These are phyloP conservation scores for Adelges cooleyi DNA, from an alignment of 1,140 invertebrate genomes.

Conservation along the genomic window DNA sequence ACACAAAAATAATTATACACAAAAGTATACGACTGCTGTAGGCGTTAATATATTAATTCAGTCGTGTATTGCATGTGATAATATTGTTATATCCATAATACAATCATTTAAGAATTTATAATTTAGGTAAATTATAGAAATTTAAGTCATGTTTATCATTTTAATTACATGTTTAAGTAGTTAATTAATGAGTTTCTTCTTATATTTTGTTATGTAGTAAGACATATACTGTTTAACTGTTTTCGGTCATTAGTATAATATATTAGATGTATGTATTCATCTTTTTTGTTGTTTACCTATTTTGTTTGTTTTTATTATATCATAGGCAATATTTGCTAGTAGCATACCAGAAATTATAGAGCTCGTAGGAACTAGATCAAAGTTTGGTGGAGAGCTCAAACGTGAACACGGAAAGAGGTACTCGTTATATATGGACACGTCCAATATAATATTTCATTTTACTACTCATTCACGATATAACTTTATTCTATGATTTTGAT, in stretches of 20 bases:
- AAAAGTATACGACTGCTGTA: background rate
- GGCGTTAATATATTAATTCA: background rate
- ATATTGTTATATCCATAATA: too few relatives aligned
- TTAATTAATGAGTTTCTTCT: background rate
- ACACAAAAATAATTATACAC: too few relatives aligned
- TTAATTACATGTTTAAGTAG: too few relatives aligned
- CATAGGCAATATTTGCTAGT: constrained; percentile 93
- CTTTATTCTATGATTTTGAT: too few relatives aligned
- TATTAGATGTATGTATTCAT: background rate
- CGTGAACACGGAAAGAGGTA: constrained; percentile 97
- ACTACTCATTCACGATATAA: too few relatives aligned
- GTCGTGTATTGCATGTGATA: too few relatives aligned
- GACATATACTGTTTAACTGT: background rate
- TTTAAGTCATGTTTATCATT: too few relatives aligned
- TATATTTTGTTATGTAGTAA: background rate
- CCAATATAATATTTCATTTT: too few relatives aligned
- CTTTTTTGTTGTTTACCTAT: background rate
- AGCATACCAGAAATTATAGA: constrained; percentile 98
- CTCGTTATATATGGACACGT: too few relatives aligned
- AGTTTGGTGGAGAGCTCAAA: constrained; percentile 95
- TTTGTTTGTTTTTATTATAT: constrained; percentile 39
- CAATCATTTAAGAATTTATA: too few relatives aligned
- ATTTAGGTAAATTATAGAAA: too few relatives aligned
- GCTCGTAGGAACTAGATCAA: constrained; percentile 93
- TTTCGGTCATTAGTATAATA: background rate